Evolutionary conservation across 1,140 invertebrate genomes (phyloP), one percentile per base, ranked within the genome.

Genomic region (Drosophila insularis): DNA sequence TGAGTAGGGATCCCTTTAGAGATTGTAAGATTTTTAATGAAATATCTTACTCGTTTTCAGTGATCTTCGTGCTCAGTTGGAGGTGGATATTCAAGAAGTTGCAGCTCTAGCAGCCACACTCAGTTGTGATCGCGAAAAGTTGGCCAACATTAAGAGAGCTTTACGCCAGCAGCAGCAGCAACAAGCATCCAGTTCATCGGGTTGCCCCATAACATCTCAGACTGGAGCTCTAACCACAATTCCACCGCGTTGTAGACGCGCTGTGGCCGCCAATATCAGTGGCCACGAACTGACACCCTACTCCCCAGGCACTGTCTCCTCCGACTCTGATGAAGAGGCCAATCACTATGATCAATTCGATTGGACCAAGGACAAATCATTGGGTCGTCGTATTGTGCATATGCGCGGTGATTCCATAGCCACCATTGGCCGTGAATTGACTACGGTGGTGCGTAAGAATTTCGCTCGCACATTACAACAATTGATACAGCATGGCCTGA

Each of bases 401-500:
- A 80, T 80, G 74, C 73, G 92, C 0, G 60, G 95, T 95, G 80
- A 93, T 92, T 72, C 93, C 92, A 46, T 92, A 92, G 64, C 93
- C 89, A 71, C 92, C 87, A 67, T 95, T 93, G 75, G 81, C n/a
- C 76, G 82, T 2, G 95, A 96, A 77, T 82, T 99, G 50, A 98
- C 97, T 2, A 95, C 95, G 46, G 96, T 96, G 46, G 98, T 99
- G 3, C 94, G 98, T 23, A 98, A 98, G 93, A 96, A 98, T 79
- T 93, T 99, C 32, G 96, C 98, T 19, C 93, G 96, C 19, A 96
- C 97, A 46, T 93, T 99, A 61, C 93, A 97, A 74, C 97, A 99
- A 92, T 93, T 99, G 5, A 95, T 99, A 43, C 96, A 99, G 91
- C 99, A 99, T 93, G 99, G 99, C 6, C 93, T 99, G 2, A 94